Base-by-base conservation (phyloP, 1,140 invertebrate species). In the Dendrolimus kikuchii region DNA sequence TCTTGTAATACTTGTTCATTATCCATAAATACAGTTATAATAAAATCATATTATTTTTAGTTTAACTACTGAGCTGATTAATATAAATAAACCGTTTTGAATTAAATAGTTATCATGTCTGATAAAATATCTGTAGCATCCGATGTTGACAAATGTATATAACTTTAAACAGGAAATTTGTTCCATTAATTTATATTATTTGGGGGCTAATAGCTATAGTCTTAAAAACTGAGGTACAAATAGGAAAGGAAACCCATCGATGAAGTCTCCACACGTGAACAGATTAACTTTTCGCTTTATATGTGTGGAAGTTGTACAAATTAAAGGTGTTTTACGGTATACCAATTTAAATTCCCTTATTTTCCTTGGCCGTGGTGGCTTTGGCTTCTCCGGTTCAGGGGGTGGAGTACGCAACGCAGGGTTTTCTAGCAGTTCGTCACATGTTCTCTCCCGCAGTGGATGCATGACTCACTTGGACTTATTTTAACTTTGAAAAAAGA, bases 291-390 rank as follows among this genome's bases (percentile, higher is more conserved):
- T 4, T 7, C 6, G 9, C 44, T 7, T 39, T 38, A 40, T 37
- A 41, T 10, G 45, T 45, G 10, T 39, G 8, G 36, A 48, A 49
- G 40, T 39, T 23, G 37, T 7, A 23, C 0, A 6, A 54, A 46
- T 49, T 53, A 43, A 47, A 53, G 46, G 10, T 5, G 41, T 55
- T 9, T 45, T 39, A 6, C 38, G 59, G 60, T 68, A 74, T 46
- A 82, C 81, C 9, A 85, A 64, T 60, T 79, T 85, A 44, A 81
- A 81, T 46, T 68, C 74, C n/a, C 75, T 64, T 2, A 69, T 75
- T 23, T 67, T 78, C 42, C 78, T 70, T 0, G 72, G 54, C 10
- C 74, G 70, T 2, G 78, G 78, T 5, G 77, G 75, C 2, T 62
- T 67, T 1, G 78, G 71, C 5, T 59, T 53, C 46, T 77, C 78